Conservation (phyloP, 2,797 vertebrate species). For the Catamblyrhynchus diadema region DNA sequence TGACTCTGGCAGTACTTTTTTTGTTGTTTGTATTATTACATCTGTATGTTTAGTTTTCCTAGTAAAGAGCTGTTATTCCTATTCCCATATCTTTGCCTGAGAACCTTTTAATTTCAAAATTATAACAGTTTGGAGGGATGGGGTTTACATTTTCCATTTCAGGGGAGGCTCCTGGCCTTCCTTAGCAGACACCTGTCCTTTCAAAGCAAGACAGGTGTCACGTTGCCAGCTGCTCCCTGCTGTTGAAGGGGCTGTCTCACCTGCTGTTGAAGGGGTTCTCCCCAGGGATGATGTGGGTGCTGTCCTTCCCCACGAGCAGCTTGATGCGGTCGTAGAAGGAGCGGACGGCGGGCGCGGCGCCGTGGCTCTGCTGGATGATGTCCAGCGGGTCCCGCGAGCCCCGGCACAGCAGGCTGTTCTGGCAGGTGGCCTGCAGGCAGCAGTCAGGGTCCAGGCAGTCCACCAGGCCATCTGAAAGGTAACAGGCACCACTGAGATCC, state of each 20-base stretch:
- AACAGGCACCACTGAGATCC: constrained; percentile 2
- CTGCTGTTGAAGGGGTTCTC: constrained; percentile 94
- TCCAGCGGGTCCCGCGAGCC: constrained; percentile 93
- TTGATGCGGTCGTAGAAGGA: constrained; percentile 97
- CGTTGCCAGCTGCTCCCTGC: constrained; percentile 78
- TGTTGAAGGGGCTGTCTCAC: constrained; percentile 83
- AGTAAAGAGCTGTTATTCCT: not conserved
- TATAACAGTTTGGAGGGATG: not conserved
- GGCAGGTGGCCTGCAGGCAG: constrained; percentile 92
- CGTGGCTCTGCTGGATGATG: constrained; percentile 92
- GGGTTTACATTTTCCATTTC: not conserved
- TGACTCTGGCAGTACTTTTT: not conserved
- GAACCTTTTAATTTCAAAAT: not conserved
- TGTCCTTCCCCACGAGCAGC: constrained; percentile 92
- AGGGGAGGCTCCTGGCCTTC: not conserved
- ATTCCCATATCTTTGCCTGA: not conserved
- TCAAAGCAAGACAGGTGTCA: not conserved
- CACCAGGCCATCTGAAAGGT: constrained; percentile 89
- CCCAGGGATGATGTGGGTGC: constrained; percentile 93
- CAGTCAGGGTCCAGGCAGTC: constrained; percentile 99
- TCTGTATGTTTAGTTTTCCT: not conserved
- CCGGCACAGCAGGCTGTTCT: constrained; percentile 91
- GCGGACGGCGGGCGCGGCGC: constrained; percentile 79
- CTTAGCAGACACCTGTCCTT: not conserved
- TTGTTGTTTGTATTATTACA: not conserved